Base-by-base conservation (phyloP, 1,140 invertebrate genomes). In the Sycophila sp. region DNA sequence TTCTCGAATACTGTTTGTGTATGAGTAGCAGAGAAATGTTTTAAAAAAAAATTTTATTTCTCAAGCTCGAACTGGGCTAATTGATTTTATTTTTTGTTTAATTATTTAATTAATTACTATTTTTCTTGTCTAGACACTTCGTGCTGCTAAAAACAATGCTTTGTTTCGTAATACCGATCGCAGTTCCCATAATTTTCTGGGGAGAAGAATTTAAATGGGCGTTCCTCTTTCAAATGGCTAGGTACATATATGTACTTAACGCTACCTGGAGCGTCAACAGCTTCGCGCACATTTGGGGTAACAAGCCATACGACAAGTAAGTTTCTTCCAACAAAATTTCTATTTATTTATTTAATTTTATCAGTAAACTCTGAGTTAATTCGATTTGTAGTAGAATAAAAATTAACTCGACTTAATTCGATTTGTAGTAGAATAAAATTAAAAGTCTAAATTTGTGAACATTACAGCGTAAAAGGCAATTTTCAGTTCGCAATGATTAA, bases 261-360 rank as follows among this genome's bases (percentile, higher is more conserved):
- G 85, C 87, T 38, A 94, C 93, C 2, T 94, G 92, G 92, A 83
- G 91, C 28, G 92, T 94, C 4, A 94, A 94, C 81, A 92, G 90
- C 76, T 89, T 89, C 22, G 92, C 93, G 15, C 93, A 94, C 78
- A 87, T 92, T 72, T 92, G 88, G 80, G 93, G 93, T 36, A 87
- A 87, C 64, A 88, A 88, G 75, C 92, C 92, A 0, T 94, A 93
- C 78, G 92, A 94, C 80, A 84, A 89, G 91, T 87, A 88, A 88
- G 80, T 89, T 65, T 28, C 24, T 28, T n/a, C 1, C 47, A 3
- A 11, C 3, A 49, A 49, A 19, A 17, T 6, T 36, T 36, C 5
- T 36, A 36, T 36, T 36, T 36, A 6, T 36, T 36, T 11, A 36
- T 36, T 36, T 36, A 6, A 36, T 36, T 36, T n/a, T n/a, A n/a